A percentile compares a stretch with the other conserved stretches of the same genome.
phyloP scores from a whole-genome alignment of 2,888 invertebrate species.

The Melanchra persicariae region DNA sequence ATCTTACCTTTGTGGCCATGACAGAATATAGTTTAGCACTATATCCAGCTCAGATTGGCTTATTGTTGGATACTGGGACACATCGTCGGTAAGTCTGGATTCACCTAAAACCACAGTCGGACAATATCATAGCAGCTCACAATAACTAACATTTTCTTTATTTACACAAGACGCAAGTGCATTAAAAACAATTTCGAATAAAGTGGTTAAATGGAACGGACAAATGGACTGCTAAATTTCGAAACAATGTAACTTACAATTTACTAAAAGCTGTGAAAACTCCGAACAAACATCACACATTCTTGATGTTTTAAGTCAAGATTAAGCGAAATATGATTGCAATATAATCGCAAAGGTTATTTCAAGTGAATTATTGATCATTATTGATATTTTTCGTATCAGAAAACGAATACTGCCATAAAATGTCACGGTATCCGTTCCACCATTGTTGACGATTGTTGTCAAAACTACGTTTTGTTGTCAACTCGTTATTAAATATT shows the following conservation, averaged over 20 bases:
- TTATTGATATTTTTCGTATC: constrained; percentile 89
- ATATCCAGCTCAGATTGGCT: constrained; percentile 95
- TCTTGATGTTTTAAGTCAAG: constrained; percentile 89
- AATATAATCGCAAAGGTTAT: constrained; percentile 84
- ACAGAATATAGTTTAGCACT: constrained; percentile 95
- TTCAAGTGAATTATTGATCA: constrained; percentile 84
- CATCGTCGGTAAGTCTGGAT: constrained; percentile 94
- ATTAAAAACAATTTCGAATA: constrained; percentile 57
- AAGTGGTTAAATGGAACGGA: constrained; percentile 67
- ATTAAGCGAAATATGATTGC: constrained; percentile 84
- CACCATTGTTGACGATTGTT: constrained; percentile 90
- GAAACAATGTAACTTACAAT: constrained; percentile 91
- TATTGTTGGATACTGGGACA: constrained; percentile 94
- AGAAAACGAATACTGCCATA: constrained; percentile 87
- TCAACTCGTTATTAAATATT: constrained; percentile 37
- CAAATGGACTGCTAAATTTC: constrained; percentile 80
- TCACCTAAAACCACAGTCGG: constrained; percentile 92
- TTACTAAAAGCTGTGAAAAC: constrained; percentile 96
- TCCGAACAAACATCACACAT: constrained; percentile 98
- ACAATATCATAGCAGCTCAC: constrained; percentile 40
- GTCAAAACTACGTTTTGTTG: constrained; percentile 87
- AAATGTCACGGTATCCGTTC: constrained; percentile 88
- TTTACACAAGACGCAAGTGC: constrained; percentile 15
- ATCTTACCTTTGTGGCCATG: constrained; percentile 96
- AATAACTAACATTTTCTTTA: constrained; percentile 31